Percentiles rank a stretch among this genome's conserved stretches.
Evolutionary conservation across 2,797 vertebrate species (phyloP).

Genomic region (Harpagifer antarcticus): DNA sequence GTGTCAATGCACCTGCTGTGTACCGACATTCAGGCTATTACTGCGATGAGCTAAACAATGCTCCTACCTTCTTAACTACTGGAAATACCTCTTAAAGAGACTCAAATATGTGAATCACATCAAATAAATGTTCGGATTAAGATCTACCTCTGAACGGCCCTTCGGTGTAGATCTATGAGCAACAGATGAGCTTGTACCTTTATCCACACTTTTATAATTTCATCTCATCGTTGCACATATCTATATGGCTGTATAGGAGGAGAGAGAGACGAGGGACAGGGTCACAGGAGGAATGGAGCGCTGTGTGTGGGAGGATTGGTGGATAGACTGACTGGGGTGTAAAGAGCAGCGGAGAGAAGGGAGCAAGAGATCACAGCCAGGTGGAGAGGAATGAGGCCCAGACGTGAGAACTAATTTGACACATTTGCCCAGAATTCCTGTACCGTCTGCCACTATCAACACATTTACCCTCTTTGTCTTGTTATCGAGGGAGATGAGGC

Average conservation of each 20-base stretch:
- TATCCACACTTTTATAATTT: constrained; percentile 18
- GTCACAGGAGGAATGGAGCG: constrained; percentile 65
- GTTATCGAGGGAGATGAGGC: constrained; percentile 81
- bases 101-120: constrained; percentile 11
- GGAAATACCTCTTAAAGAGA: neutral
- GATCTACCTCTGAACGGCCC: neutral
- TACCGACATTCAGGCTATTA: neutral
- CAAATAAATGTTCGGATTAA: neutral
- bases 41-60: neutral
- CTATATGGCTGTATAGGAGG: constrained; percentile 14
- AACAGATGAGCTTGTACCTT: neutral
- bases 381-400: constrained; percentile 74
- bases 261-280: constrained; percentile 41
- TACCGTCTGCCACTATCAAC: constrained; percentile 88
- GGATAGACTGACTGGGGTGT: constrained; percentile 56
- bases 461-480: constrained; percentile 81
- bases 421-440: constrained; percentile 84
- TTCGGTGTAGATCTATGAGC: constrained; percentile 1
- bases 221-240: constrained; percentile 3
- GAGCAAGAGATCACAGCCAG: constrained; percentile 68
- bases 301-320: constrained; percentile 57
- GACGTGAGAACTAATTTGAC: constrained; percentile 87
- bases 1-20: constrained; percentile 9
- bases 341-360: constrained; percentile 61
- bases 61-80: neutral